Evolutionary conservation across 2,113 vertebrate genomes (phyloP).

Genomic region (Alces alces): DNA sequence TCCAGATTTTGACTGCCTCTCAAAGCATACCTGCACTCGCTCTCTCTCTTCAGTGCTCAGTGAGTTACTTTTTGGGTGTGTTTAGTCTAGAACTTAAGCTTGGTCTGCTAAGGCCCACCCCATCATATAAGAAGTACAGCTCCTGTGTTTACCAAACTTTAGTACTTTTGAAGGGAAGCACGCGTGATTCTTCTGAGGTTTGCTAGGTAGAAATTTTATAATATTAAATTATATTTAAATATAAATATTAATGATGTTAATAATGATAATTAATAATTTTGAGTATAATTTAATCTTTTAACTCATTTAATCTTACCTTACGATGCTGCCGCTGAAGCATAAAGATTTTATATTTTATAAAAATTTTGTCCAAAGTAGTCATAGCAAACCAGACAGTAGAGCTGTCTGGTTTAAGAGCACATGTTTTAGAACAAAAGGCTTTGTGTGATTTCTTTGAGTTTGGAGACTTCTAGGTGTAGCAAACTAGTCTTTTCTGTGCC

Average conservation of each 20-base stretch:
- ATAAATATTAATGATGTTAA: not conserved
- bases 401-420: not conserved
- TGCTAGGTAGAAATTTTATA: not conserved
- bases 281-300: not conserved
- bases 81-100: not conserved
- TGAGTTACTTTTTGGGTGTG: not conserved
- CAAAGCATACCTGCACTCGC: not conserved
- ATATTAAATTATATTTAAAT: not conserved
- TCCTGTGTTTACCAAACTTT: not conserved
- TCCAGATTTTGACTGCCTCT: not conserved
- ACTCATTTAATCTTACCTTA: not conserved
- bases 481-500: not conserved
- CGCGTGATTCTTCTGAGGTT: not conserved
- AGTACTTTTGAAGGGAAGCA: not conserved
- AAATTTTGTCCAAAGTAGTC: not conserved
- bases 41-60: not conserved
- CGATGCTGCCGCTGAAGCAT: not conserved
- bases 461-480: not conserved
- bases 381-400: not conserved
- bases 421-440: not conserved
- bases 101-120: not conserved
- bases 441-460: not conserved
- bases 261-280: not conserved
- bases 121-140: not conserved
- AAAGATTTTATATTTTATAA: not conserved